These are phyloP conservation scores for Pachyrhynchus sulphureomaculatus DNA, from an alignment of 1,140 invertebrate species.

Conservation along the genomic window DNA sequence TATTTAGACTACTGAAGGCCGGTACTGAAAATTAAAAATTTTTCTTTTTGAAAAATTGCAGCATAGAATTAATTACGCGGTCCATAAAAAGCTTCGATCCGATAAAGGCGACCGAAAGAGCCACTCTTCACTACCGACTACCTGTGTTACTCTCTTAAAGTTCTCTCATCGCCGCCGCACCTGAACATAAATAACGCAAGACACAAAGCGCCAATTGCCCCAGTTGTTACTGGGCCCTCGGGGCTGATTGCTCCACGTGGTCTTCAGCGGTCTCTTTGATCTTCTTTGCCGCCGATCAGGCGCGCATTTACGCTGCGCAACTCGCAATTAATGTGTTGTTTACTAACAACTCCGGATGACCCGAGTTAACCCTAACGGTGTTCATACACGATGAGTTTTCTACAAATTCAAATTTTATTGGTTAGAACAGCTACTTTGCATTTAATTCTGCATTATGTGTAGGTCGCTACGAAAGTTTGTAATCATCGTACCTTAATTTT, in stretches of 20 bases:
- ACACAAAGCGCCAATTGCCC: constrained; percentile 41
- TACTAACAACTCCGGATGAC: constrained; percentile 17
- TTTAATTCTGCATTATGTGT: too few species aligned
- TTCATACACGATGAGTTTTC: too few species aligned
- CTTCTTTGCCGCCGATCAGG: constrained; percentile 2
- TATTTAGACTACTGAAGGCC: too few species aligned
- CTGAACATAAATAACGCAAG: constrained; percentile 26
- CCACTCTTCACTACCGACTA: constrained; percentile 8
- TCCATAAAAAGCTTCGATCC: too few species aligned
- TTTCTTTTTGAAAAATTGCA: too few species aligned
- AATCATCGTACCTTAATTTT: too few species aligned
- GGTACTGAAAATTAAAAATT: too few species aligned
- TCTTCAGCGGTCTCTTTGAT: constrained; percentile 24
- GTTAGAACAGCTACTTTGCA: too few species aligned
- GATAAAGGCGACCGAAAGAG: constrained; percentile 14
- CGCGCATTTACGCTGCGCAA: constrained; percentile 10
- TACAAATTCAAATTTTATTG: too few species aligned
- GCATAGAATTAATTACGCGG: too few species aligned
- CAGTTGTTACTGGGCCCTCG: constrained; percentile 28
- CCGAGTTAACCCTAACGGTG: background rate
- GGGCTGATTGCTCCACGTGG: constrained; percentile 35
- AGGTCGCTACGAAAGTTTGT: too few species aligned
- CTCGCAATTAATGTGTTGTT: constrained; percentile 20
- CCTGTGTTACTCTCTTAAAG: constrained; percentile 16
- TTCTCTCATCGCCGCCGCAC: constrained; percentile 17